phyloP scores from a whole-genome alignment of 2,888 invertebrate species.

The Hybos culiciformis region DNA sequence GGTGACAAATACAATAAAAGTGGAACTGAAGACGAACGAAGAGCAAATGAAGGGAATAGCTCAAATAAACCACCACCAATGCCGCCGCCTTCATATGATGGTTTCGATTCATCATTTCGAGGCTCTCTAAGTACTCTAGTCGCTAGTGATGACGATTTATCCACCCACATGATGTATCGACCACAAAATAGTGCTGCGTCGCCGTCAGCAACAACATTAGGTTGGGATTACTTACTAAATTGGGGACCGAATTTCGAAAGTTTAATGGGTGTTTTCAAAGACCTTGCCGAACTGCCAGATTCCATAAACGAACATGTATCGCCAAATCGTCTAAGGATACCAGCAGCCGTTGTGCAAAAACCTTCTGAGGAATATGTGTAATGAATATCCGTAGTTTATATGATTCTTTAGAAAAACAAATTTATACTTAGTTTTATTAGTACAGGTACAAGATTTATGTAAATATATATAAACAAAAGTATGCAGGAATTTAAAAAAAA shows the following conservation, averaged over 20 bases:
- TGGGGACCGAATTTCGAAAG: slow-evolving; percentile 96
- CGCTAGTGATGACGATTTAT: slow-evolving; percentile 83
- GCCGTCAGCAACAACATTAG: slow-evolving; percentile 62
- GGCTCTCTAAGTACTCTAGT: slow-evolving; percentile 88
- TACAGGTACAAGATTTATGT: not conserved
- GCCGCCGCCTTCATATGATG: slow-evolving; percentile 70
- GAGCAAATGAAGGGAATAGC: slow-evolving; percentile 41
- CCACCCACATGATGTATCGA: slow-evolving; percentile 66
- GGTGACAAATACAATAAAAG: slow-evolving; percentile 60
- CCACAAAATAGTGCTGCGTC: slow-evolving; percentile 56
- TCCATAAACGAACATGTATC: slow-evolving; percentile 59
- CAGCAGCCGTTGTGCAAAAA: slow-evolving; percentile 53
- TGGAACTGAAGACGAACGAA: slow-evolving; percentile 46
- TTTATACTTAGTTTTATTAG: no score
- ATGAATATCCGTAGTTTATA: not conserved
- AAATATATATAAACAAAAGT: not conserved
- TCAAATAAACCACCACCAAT: slow-evolving; percentile 47
- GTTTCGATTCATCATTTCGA: slow-evolving; percentile 86
- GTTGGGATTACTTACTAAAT: slow-evolving; percentile 89
- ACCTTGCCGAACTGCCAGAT: slow-evolving; percentile 89
- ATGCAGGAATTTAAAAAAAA: slow-evolving; percentile 1
- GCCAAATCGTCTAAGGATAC: slow-evolving; percentile 59
- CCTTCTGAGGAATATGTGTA: slow-evolving; percentile 83
- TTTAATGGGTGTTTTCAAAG: slow-evolving; percentile 89
- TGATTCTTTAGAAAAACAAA: no score